Percentiles rank a stretch among this genome's conserved stretches.
Evolutionary conservation across 2,797 vertebrate genomes (phyloP).

Genomic region (Discoglossus pictus): DNA sequence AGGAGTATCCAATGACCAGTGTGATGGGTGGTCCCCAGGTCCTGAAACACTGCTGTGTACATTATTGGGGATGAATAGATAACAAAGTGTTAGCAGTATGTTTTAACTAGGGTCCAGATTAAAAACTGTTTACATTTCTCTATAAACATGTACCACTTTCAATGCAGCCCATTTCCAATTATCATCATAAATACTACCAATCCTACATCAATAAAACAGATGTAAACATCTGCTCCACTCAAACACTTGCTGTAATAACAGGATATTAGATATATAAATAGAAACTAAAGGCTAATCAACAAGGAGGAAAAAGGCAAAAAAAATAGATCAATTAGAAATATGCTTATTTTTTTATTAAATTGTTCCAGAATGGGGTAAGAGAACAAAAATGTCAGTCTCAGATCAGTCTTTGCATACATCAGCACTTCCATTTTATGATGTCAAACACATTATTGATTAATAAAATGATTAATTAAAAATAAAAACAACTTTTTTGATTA

Average conservation of each 20-base stretch:
- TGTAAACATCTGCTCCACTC: neutral
- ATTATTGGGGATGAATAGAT: slow-evolving; percentile 56
- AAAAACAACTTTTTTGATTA: neutral
- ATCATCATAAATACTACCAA: neutral
- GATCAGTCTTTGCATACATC: no score
- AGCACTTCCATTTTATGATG: no score
- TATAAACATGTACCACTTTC: slow-evolving; percentile 19
- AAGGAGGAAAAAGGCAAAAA: neutral
- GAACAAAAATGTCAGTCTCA: no score
- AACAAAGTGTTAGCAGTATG: slow-evolving; percentile 57
- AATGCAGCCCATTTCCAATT: slow-evolving; percentile 31
- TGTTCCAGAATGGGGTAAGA: no score
- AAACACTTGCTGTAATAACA: neutral
- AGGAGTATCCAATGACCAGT: slow-evolving; percentile 62
- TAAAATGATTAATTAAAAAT: neutral
- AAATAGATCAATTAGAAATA: no score
- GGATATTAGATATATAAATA: neutral
- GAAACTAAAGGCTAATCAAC: neutral
- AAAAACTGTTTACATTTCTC: slow-evolving; percentile 34
- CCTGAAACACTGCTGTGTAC: slow-evolving; percentile 54
- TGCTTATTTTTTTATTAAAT: no score
- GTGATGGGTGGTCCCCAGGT: slow-evolving; percentile 58
- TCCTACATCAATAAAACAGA: neutral
- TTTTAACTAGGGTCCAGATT: slow-evolving; percentile 46
- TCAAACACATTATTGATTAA: neutral